phyloP scores from a whole-genome alignment of 2,113 vertebrate species.

The Balaeniceps rex region DNA sequence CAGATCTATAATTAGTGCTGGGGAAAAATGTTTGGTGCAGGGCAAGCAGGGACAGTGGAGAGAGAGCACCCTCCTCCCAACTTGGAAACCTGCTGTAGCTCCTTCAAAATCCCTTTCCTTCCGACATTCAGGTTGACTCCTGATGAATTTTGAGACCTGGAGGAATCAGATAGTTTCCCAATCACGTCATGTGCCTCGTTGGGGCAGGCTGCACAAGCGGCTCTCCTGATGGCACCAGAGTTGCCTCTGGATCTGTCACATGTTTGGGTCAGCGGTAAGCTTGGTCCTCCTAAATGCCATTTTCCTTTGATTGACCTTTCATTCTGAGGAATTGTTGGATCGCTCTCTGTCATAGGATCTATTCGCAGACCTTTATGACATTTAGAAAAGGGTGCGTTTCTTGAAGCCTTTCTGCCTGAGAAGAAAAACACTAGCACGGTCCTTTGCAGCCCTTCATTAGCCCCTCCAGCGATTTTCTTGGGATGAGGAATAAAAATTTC shows the following conservation, averaged over 20 bases:
- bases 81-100: slow-evolving; percentile 8
- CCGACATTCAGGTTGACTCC: slow-evolving; percentile 60
- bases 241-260: slow-evolving; percentile 47
- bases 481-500: not conserved
- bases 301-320: slow-evolving; percentile 70
- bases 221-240: slow-evolving; percentile 19
- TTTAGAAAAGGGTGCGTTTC: slow-evolving; percentile 34
- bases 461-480: not conserved
- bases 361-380: slow-evolving; percentile 11
- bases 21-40: not conserved
- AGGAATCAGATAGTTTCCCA: slow-evolving; percentile 67
- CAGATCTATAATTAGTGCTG: slow-evolving; percentile 40
- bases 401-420: not conserved
- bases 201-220: not conserved
- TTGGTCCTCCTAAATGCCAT: slow-evolving; percentile 56
- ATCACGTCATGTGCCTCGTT: slow-evolving; percentile 28
- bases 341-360: slow-evolving; percentile 58
- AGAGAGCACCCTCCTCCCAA: not conserved
- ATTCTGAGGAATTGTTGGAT: slow-evolving; percentile 59
- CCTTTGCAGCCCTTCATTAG: not conserved
- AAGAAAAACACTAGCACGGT: not conserved
- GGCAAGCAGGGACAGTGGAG: slow-evolving; percentile 41
- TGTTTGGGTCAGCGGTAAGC: slow-evolving; percentile 34
- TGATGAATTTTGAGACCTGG: slow-evolving; percentile 63
- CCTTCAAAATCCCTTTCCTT: slow-evolving; percentile 64